phyloP scores from a whole-genome alignment of 2,797 vertebrate species.

The Pangasius mekongensis region DNA sequence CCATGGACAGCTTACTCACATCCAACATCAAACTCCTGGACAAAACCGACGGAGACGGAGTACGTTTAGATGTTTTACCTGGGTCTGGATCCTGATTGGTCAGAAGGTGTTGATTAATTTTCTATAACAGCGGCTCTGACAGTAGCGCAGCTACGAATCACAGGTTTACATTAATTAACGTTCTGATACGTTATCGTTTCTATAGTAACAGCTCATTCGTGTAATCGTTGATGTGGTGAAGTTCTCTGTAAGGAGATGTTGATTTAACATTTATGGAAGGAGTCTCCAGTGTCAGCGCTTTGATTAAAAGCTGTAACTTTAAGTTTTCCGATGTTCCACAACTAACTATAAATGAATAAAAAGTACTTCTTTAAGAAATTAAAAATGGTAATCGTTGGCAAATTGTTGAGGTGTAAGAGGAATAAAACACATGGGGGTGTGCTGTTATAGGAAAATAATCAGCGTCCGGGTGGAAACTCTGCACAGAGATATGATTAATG shows the following conservation, averaged over 20 bases:
- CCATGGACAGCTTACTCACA: conserved; percentile 82
- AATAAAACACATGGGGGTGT: background rate
- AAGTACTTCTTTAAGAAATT: background rate
- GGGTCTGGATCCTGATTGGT: background rate
- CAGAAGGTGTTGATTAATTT: background rate
- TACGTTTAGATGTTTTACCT: conserved; percentile 53
- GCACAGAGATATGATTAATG: background rate
- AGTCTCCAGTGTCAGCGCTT: background rate
- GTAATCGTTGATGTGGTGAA: too few species aligned
- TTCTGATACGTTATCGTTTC: background rate
- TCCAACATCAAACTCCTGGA: conserved; percentile 83
- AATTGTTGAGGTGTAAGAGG: background rate
- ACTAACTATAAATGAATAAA: background rate
- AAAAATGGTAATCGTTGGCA: background rate
- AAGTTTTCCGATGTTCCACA: background rate
- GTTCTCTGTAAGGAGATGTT: background rate
- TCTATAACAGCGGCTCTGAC: background rate
- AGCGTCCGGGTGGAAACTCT: background rate
- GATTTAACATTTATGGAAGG: background rate
- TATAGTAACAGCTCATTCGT: background rate
- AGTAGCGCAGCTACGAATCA: background rate
- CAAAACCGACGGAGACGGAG: conserved; percentile 81
- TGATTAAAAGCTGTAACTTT: too few species aligned
- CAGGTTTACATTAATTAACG: background rate
- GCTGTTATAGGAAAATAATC: conserved; percentile 11